A percentile compares a stretch with the other conserved stretches of the same genome.
phyloP scores from a whole-genome alignment of 2,113 vertebrate species.

The Peromyscus leucopus region DNA sequence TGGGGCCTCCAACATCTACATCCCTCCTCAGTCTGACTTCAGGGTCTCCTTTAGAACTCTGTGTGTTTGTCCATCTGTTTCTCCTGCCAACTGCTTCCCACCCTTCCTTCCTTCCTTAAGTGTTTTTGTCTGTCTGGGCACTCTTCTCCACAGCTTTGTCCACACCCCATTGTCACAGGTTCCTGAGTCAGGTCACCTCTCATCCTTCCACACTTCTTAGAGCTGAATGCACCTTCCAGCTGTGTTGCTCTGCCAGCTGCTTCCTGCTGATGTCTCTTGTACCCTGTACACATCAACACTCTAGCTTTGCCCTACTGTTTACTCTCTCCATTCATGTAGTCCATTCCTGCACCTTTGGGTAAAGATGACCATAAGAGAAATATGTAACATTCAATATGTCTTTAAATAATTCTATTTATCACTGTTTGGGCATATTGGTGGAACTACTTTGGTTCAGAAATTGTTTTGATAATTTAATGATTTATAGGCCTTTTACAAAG shows the following conservation, averaged over 20 bases:
- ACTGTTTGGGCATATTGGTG: not conserved
- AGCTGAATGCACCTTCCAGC: not conserved
- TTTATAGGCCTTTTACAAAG: not conserved
- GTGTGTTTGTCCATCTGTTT: not conserved
- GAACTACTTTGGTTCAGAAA: constrained; percentile 5
- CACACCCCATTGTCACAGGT: not conserved
- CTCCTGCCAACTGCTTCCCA: not conserved
- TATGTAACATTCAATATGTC: not conserved
- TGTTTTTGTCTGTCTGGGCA: not conserved
- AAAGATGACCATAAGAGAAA: not conserved
- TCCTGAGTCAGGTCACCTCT: not conserved
- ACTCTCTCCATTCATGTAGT: not conserved
- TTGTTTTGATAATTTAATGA: constrained; percentile 13
- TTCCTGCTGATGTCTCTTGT: not conserved
- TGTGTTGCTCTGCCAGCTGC: not conserved
- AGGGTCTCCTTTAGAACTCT: not conserved
- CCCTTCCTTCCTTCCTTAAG: not conserved
- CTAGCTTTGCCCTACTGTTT: not conserved
- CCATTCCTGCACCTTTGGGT: not conserved
- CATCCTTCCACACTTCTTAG: not conserved
- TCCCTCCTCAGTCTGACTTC: not conserved
- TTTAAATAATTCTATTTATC: constrained; percentile 46
- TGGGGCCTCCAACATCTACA: not conserved
- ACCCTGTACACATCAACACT: not conserved
- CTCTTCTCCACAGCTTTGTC: not conserved